These are phyloP conservation scores for Patiria miniata DNA, from an alignment of 35 echinoderm and acorn worm species.

Conservation along the genomic window DNA sequence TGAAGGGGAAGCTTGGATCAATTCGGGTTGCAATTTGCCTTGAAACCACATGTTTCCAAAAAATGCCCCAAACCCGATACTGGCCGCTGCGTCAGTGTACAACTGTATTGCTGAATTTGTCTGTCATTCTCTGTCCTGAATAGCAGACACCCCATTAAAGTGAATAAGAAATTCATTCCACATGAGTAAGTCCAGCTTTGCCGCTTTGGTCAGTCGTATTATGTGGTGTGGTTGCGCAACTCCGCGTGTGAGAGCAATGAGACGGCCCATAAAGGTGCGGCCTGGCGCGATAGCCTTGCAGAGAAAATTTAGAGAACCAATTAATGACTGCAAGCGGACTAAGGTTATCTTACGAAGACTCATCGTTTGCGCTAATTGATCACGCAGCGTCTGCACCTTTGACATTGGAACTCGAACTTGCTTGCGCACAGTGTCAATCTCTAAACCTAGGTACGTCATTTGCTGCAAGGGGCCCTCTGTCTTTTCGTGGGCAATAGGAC, in stretches of 20 bases:
- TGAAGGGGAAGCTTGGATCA: not conserved
- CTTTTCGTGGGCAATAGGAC: constrained; percentile 49
- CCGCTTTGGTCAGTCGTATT: constrained; percentile 26
- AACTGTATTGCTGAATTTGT: not conserved
- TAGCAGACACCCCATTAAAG: constrained; percentile 44
- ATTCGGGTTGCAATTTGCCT: not conserved
- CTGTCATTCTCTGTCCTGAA: not conserved
- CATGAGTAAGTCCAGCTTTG: not conserved
- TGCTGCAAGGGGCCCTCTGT: constrained; percentile 25
- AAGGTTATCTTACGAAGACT: constrained; percentile 22
- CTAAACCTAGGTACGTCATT: constrained; percentile 31
- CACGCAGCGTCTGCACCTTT: constrained; percentile 10
- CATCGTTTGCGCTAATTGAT: not conserved
- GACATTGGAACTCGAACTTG: constrained; percentile 26
- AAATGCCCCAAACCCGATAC: constrained; percentile 39
- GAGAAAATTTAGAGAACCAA: constrained; percentile 48
- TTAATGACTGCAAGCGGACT: constrained; percentile 42
- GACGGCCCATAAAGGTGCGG: constrained; percentile 39
- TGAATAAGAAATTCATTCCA: not conserved
- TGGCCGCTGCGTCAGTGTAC: constrained; percentile 38
- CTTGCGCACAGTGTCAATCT: constrained; percentile 17
- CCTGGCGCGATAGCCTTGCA: constrained; percentile 51
- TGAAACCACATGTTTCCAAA: constrained; percentile 42
- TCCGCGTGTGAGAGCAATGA: constrained; percentile 42
- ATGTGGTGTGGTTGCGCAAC: not conserved